A percentile compares a stretch with the other conserved stretches of the same genome.
phyloP scores from a whole-genome alignment of 2,113 vertebrate species.

The Mellivora capensis region DNA sequence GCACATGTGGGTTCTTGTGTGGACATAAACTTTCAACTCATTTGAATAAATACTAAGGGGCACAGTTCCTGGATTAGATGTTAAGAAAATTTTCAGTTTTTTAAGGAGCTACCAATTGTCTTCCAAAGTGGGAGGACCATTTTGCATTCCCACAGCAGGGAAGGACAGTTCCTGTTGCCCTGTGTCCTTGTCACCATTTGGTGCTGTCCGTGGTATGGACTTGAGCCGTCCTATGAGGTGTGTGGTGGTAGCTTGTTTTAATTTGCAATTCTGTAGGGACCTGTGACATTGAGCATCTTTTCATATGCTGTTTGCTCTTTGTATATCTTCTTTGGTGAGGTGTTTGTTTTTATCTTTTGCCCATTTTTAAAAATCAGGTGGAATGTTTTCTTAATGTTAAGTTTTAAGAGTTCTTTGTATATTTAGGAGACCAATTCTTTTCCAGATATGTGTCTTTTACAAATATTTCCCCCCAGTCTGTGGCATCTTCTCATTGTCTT shows the following conservation, averaged over 20 bases:
- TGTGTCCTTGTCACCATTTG: not conserved
- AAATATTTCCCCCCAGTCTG: not conserved
- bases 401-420: not conserved
- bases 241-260: not conserved
- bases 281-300: not conserved
- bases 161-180: not conserved
- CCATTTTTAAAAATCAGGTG: not conserved
- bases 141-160: not conserved
- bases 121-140: not conserved
- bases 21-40: not conserved
- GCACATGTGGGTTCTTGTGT: not conserved
- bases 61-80: not conserved
- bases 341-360: not conserved
- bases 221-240: not conserved
- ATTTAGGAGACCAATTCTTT: not conserved
- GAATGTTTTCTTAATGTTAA: not conserved
- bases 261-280: not conserved
- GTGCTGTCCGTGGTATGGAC: too few species aligned
- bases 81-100: not conserved
- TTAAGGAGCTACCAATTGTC: not conserved
- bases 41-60: not conserved
- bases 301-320: not conserved
- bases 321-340: not conserved
- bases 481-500: not conserved
- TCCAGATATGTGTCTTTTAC: not conserved